These are phyloP conservation scores for Azorinus chamasolen DNA, from an alignment of 2,888 invertebrate genomes.

Conservation along the genomic window DNA sequence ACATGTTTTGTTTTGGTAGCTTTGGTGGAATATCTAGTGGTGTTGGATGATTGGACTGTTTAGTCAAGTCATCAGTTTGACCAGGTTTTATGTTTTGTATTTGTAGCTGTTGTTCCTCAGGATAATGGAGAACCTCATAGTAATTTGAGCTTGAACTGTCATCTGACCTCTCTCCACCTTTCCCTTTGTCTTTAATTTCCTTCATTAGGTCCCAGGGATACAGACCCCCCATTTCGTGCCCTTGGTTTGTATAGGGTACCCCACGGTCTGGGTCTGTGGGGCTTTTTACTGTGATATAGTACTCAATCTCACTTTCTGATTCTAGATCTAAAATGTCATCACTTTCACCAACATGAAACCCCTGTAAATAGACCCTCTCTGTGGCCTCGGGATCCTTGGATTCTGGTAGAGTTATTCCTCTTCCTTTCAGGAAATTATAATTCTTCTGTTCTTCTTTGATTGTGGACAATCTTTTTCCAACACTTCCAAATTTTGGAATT, in stretches of 20 bases:
- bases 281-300: slow-evolving; percentile 43
- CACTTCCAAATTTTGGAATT: slow-evolving; percentile 55
- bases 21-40: slow-evolving; percentile 44
- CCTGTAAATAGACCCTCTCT: slow-evolving; percentile 54
- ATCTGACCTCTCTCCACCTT: slow-evolving; percentile 30
- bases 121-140: slow-evolving; percentile 50
- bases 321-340: slow-evolving; percentile 43
- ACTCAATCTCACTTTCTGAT: slow-evolving; percentile 45
- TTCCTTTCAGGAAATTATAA: slow-evolving; percentile 65
- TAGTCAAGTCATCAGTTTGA: neutral
- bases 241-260: slow-evolving; percentile 49
- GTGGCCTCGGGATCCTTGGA: slow-evolving; percentile 36
- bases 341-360: slow-evolving; percentile 52
- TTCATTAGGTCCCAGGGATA: slow-evolving; percentile 44
- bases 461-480: slow-evolving; percentile 32
- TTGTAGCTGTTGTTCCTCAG: slow-evolving; percentile 14
- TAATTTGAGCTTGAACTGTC: slow-evolving; percentile 56
- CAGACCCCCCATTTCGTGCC: slow-evolving; percentile 15
- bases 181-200: slow-evolving; percentile 17
- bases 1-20: slow-evolving; percentile 47
- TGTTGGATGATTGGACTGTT: neutral
- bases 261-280: slow-evolving; percentile 30
- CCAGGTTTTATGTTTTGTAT: neutral
- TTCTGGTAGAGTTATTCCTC: slow-evolving; percentile 70
- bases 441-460: slow-evolving; percentile 31